Evolutionary conservation across 2,888 invertebrate species (phyloP).

Genomic region (Tipula confusa): DNA sequence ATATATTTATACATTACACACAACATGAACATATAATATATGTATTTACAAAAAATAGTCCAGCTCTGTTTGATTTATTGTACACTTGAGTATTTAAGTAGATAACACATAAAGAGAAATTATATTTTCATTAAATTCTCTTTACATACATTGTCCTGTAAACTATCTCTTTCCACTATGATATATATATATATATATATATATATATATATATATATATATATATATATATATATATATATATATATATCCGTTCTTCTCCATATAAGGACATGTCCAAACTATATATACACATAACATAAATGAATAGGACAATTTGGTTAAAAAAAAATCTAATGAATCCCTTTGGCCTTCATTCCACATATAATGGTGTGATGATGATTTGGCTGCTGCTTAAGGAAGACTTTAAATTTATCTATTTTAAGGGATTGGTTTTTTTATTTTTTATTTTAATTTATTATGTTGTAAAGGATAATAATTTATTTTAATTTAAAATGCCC

Average conservation of each 20-base stretch:
- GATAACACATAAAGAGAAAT: not conserved
- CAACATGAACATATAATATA: not conserved
- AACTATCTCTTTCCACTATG: not conserved
- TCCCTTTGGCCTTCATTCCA: slow-evolving; percentile 9
- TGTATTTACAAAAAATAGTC: not conserved
- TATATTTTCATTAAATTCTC: not conserved
- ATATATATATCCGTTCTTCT: not conserved
- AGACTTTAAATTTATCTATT: not conserved
- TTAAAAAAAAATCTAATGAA: not conserved
- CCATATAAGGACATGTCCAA: not conserved
- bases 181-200: no score
- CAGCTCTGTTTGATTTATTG: not conserved
- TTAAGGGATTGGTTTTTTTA: no score
- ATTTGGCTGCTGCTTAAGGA: not conserved
- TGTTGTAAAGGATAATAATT: not conserved
- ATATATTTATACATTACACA: not conserved
- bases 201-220: no score
- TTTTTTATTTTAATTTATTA: not conserved
- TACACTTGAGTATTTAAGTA: slow-evolving; percentile 16
- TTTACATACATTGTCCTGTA: not conserved
- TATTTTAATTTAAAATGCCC: slow-evolving; percentile 3
- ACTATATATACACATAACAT: not conserved
- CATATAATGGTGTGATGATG: not conserved
- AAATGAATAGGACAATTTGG: not conserved
- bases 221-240: no score